Percentiles rank a stretch among this genome's conserved stretches.
Evolutionary conservation across 2,888 invertebrate species (phyloP).

Genomic region (Drosophila yooni): DNA sequence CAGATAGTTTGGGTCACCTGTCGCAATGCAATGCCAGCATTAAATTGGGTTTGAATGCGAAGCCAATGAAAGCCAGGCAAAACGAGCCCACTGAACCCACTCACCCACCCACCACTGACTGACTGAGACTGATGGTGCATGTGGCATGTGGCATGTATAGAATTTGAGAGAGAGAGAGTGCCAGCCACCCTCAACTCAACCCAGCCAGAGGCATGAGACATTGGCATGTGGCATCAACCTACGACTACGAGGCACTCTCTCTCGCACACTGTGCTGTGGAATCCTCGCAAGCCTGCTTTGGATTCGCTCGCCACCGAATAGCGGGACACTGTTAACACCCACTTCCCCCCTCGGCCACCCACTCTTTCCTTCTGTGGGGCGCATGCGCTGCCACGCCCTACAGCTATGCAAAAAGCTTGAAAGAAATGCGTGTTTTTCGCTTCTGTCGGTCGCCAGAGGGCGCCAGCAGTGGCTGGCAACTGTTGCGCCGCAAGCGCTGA

Average conservation of each 20-base stretch:
- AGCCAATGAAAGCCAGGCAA: constrained; percentile 66
- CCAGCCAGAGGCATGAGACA: constrained; percentile 19
- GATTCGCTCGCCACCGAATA: constrained; percentile 66
- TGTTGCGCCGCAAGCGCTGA: constrained; percentile 62
- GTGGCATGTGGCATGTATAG: neutral
- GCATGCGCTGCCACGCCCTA: constrained; percentile 84
- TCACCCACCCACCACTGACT: neutral
- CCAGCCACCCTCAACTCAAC: constrained; percentile 10
- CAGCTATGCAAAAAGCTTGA: constrained; percentile 54
- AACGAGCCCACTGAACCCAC: constrained; percentile 13
- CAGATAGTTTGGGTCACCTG: constrained; percentile 78
- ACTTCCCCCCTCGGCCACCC: constrained; percentile 45
- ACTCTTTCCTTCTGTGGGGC: constrained; percentile 56
- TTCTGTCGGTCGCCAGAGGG: constrained; percentile 32
- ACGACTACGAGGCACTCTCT: constrained; percentile 43
- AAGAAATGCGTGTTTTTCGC: constrained; percentile 36
- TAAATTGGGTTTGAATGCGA: constrained; percentile 74
- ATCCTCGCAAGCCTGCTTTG: constrained; percentile 56
- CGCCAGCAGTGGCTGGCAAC: constrained; percentile 64
- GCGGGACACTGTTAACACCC: constrained; percentile 69
- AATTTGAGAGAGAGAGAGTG: constrained; percentile 4
- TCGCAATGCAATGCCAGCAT: constrained; percentile 63
- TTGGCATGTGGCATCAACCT: constrained; percentile 39
- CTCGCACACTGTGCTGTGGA: constrained; percentile 69
- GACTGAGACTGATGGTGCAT: neutral